Evolutionary conservation across 2,888 invertebrate species (phyloP).

Genomic region (Apamea epomidion): DNA sequence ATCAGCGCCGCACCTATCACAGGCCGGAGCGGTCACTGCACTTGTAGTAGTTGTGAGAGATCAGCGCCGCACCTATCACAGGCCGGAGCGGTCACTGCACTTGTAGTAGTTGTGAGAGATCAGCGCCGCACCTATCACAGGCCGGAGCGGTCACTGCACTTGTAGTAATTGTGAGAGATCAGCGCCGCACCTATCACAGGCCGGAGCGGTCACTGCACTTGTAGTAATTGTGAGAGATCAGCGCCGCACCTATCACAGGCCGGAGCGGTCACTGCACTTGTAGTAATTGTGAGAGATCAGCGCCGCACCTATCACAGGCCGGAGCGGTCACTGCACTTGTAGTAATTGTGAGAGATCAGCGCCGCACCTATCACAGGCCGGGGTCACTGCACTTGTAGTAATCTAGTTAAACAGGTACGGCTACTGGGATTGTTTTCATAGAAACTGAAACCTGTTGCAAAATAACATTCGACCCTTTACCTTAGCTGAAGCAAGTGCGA

Average conservation of each 20-base stretch:
- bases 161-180: slow-evolving; percentile 68
- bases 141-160: slow-evolving; percentile 2
- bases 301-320: slow-evolving; percentile 2
- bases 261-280: slow-evolving; percentile 6
- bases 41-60: slow-evolving; percentile 71
- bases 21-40: slow-evolving; percentile 2
- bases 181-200: slow-evolving; percentile 20
- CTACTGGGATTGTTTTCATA: neutral
- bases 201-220: slow-evolving; percentile 4
- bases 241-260: slow-evolving; percentile 8
- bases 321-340: slow-evolving; percentile 8
- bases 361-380: neutral
- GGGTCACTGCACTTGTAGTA: slow-evolving; percentile 9
- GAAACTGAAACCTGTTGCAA: neutral
- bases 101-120: slow-evolving; percentile 71
- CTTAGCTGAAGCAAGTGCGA: neutral
- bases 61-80: slow-evolving; percentile 34
- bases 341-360: slow-evolving; percentile 66
- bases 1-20: slow-evolving; percentile 38
- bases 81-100: slow-evolving; percentile 2
- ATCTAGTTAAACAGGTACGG: neutral
- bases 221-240: slow-evolving; percentile 68
- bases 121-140: slow-evolving; percentile 25
- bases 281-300: slow-evolving; percentile 67
- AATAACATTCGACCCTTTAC: neutral